A percentile compares a stretch with the other conserved stretches of the same genome.
phyloP scores from a whole-genome alignment of 2,888 invertebrate species.

The Metallyticus violacea region DNA sequence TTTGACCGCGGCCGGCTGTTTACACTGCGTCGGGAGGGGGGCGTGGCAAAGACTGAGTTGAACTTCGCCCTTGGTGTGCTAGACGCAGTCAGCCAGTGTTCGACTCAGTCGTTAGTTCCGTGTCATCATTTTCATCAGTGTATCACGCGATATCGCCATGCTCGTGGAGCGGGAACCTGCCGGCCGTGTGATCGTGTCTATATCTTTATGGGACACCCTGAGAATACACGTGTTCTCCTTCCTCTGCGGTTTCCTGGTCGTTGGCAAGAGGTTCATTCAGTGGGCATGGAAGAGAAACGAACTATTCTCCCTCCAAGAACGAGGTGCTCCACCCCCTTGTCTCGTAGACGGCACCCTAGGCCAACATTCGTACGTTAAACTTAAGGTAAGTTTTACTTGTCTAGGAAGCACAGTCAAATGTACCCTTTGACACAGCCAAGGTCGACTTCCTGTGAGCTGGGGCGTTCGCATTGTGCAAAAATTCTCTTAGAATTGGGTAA shows the following conservation, averaged over 20 bases:
- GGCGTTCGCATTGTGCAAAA: too few species aligned
- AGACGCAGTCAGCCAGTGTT: neutral
- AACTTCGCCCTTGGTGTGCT: neutral
- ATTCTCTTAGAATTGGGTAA: too few species aligned
- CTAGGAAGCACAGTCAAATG: too few species aligned
- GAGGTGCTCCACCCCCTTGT: constrained; percentile 60
- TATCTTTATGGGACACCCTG: constrained; percentile 50
- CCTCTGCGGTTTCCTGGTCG: constrained; percentile 52
- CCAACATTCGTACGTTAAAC: constrained; percentile 61
- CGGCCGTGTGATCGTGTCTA: constrained; percentile 43
- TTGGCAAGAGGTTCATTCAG: constrained; percentile 49
- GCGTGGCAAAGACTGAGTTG: neutral
- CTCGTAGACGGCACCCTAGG: constrained; percentile 58
- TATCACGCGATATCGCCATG: neutral
- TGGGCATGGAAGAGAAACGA: constrained; percentile 53
- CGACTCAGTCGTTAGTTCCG: neutral
- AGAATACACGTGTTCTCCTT: constrained; percentile 52
- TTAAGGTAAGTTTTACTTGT: constrained; percentile 57
- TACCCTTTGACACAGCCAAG: too few species aligned
- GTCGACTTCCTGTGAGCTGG: too few species aligned
- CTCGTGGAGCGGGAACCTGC: neutral
- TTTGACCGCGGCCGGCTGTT: too few species aligned
- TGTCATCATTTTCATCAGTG: neutral
- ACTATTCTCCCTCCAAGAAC: constrained; percentile 45
- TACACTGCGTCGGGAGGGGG: neutral